Evolutionary conservation across 2,888 invertebrate genomes (phyloP).

Genomic region (Agrilus biguttatus): DNA sequence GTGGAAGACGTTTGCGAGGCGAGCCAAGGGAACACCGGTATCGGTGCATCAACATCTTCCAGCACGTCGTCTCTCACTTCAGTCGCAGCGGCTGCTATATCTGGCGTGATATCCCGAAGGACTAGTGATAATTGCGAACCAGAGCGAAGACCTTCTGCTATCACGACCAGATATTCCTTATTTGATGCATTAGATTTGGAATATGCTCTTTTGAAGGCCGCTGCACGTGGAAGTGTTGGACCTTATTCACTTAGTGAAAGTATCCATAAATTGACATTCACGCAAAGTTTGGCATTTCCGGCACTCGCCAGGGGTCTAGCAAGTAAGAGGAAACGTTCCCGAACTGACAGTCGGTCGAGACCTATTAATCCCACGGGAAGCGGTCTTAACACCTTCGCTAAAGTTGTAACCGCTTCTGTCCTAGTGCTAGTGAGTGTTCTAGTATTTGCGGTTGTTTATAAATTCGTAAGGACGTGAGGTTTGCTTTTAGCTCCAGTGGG

Average conservation of each 20-base stretch:
- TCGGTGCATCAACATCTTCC: constrained; percentile 34
- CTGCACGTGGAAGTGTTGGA: constrained; percentile 56
- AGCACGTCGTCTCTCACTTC: constrained; percentile 43
- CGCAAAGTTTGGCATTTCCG: constrained; percentile 58
- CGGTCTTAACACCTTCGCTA: constrained; percentile 55
- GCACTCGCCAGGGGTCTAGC: constrained; percentile 54
- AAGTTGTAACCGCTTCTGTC: constrained; percentile 54
- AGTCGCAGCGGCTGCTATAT: constrained; percentile 25
- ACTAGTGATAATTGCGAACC: constrained; percentile 30
- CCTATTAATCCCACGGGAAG: constrained; percentile 47
- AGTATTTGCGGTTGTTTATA: constrained; percentile 59
- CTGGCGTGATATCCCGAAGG: constrained; percentile 15
- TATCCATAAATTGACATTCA: constrained; percentile 57
- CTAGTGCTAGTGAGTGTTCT: constrained; percentile 53
- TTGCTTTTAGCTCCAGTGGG: constrained; percentile 51
- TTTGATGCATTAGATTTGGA: constrained; percentile 59
- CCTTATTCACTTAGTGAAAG: constrained; percentile 58
- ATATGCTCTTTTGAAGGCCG: constrained; percentile 51
- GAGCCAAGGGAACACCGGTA: constrained; percentile 19
- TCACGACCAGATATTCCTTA: constrained; percentile 49
- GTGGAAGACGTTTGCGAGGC: constrained; percentile 32
- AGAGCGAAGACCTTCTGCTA: constrained; percentile 41
- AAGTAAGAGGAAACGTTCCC: constrained; percentile 41
- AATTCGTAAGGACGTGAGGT: constrained; percentile 63
- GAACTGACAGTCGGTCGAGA: constrained; percentile 33